Evolutionary conservation across 2,113 vertebrate species (phyloP).

Genomic region (Opisthocomus hoazin): DNA sequence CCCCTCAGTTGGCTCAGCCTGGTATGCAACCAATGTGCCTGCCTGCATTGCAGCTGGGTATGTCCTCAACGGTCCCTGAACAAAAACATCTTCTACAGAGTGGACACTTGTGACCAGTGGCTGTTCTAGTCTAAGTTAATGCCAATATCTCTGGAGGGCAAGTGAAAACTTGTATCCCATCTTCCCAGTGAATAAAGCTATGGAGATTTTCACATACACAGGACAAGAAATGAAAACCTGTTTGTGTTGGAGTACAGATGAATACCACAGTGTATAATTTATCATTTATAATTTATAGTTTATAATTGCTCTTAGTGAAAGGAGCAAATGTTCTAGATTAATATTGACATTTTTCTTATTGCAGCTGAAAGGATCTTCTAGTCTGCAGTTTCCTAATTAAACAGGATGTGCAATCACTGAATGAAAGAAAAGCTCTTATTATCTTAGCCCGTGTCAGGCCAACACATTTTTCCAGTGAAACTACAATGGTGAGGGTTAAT

Average conservation of each 20-base stretch:
- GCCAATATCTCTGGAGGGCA: rapidly evolving
- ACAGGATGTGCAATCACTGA: slow-evolving; percentile 30
- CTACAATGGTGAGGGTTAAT: not conserved
- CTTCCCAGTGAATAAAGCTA: not conserved
- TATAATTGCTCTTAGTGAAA: slow-evolving; percentile 9
- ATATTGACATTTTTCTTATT: slow-evolving; percentile 25
- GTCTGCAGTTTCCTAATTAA: slow-evolving; percentile 46
- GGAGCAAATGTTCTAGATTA: slow-evolving; percentile 33
- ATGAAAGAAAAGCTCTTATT: slow-evolving; percentile 30
- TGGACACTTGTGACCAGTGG: not conserved
- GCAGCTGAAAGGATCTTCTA: slow-evolving; percentile 28
- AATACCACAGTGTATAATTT: not conserved
- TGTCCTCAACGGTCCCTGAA: not conserved
- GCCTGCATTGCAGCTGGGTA: not conserved
- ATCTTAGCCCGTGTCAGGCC: not conserved
- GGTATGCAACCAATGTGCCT: not conserved
- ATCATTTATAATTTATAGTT: slow-evolving; percentile 41
- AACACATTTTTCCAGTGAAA: slow-evolving; percentile 8
- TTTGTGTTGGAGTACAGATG: not conserved
- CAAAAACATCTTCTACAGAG: not conserved
- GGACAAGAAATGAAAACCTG: not conserved
- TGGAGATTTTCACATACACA: not conserved
- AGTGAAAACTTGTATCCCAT: not conserved
- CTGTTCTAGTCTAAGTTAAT: not conserved
- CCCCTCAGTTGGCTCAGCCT: not conserved